Evolutionary conservation across 2,113 vertebrate genomes (phyloP), one percentile per base, ranked within the genome.

Genomic region (Phalacrocorax carbo): DNA sequence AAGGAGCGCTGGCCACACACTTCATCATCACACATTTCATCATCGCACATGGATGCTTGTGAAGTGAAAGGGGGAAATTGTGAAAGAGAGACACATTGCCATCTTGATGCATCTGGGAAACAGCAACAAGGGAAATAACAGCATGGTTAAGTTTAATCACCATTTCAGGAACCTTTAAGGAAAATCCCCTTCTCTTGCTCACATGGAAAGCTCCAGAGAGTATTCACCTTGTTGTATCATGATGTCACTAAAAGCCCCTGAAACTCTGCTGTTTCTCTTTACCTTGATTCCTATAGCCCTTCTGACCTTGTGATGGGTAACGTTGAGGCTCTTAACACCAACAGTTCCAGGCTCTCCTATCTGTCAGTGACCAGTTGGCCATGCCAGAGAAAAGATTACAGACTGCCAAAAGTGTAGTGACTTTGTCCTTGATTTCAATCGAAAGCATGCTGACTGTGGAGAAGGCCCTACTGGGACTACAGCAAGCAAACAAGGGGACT

Each of bases 111-210:
- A 2, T 57, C 19, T 11, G 3, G 69, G 57, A 86, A 95, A 92
- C 4, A 36, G 57, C n/a, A 86, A 78, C 73, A 84, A 66, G 72
- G 64, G 77, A 86, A 96, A 75, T 29, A 76, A 72, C 23, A 89
- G 68, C 9, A 29, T 9, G 15, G 46, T 85, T 93, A 88, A 81
- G 25, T 94, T 75, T 86, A 75, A 75, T 49, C 52, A 79, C 66
- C 20, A 46, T 44, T 82, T 79, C 61, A 87, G 54, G 42, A 94
- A 55, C n/a, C 20, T 44, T 36, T 65, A 64, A 26, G 62, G 57
- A 96, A 96, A 96, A 76, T 36, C 48, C 77, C 86, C 42, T 94
- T 86, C 73, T 72, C 88, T 66, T 84, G 48, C 17, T 87, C 77
- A 75, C 3, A 4, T 30, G 44, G 36, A 79, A 82, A 79, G 9